These are phyloP conservation scores for Caenorhabditis doughertyi DNA, from an alignment of 2,888 invertebrate species.

Conservation along the genomic window DNA sequence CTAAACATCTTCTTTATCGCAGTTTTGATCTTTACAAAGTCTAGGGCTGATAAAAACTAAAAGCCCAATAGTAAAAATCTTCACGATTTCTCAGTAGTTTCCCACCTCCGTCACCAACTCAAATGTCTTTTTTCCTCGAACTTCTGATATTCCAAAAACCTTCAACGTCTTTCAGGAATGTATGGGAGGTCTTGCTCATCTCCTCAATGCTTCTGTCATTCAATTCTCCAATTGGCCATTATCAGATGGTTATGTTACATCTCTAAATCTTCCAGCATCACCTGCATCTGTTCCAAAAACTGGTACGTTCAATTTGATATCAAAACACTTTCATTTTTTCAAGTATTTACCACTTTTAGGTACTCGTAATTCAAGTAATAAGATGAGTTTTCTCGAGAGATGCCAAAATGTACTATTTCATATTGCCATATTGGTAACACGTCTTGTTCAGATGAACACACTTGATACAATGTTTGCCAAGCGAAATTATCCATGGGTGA, in stretches of 20 bases:
- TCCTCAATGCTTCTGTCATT: conserved; percentile 78
- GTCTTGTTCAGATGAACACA: conserved; percentile 72
- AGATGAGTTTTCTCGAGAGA: conserved; percentile 73
- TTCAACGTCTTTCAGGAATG: conserved; percentile 79
- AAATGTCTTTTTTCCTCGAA: not conserved
- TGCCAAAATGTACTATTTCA: conserved; percentile 77
- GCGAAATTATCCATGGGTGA: conserved; percentile 67
- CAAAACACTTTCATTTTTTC: conserved; percentile 28
- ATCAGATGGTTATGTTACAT: conserved; percentile 78
- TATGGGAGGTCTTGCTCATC: conserved; percentile 74
- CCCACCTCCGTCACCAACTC: not conserved
- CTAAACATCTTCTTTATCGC: no score
- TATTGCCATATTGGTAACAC: conserved; percentile 70
- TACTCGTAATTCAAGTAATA: conserved; percentile 70
- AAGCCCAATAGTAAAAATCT: no score
- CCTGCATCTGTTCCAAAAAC: conserved; percentile 77
- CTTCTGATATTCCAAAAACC: not conserved
- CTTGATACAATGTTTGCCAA: conserved; percentile 70
- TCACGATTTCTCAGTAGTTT: no score
- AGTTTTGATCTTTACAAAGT: no score
- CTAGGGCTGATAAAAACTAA: no score
- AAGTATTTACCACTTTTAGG: conserved; percentile 65
- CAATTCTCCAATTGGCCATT: conserved; percentile 81
- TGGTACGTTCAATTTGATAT: conserved; percentile 50
- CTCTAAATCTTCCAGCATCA: conserved; percentile 76